Base-by-base conservation (phyloP, 2,797 vertebrate species). In the Pristis pectinata region DNA sequence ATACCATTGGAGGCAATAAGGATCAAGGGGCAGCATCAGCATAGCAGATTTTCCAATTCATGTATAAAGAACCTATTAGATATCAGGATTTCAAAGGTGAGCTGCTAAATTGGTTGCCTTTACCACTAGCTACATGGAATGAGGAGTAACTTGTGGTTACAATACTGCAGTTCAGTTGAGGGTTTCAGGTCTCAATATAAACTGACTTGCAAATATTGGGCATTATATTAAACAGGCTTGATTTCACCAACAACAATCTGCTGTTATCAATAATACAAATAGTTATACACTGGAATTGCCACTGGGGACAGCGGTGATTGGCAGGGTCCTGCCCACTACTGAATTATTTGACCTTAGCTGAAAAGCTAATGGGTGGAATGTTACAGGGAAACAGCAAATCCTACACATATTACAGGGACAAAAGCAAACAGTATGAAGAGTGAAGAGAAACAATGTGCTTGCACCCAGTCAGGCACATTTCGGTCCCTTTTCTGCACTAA, bases 301-400 rank as follows among this genome's bases (percentile, higher is more conserved):
- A 67, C 11, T 91, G 87, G 61, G 87, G 87, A 41, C 61, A 91
- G 13, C 19, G 37, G n/a, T 91, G 87, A 91, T 91, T 91, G 87
- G 61, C 87, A 67, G 61, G 61, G 87, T 91, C 87, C 8, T 67
- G 34, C 87, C n/a, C 6, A 22, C 5, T 30, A 67, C 61, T 91
- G 59, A 91, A 91, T 91, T 91, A 91, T 67, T 67, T 91, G 87
- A 67, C 37, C 87, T 67, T 91, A 91, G 64, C 61, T 10, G 61
- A 91, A 41, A 87, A 91, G 87, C n/a, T 67, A 91, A 41, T 67
- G 61, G 87, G 91, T 91, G 61, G 17, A 37, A 64, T 41, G 8
- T 37, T 67, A 64, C 87, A 87, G 41, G 87, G 8, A 91, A 91
- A 44, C 41, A 80, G 41, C 3, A 37, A 80, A 37, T 17, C 59